phyloP scores from a whole-genome alignment of 2,797 vertebrate genomes.

The Cuculus canorus region DNA sequence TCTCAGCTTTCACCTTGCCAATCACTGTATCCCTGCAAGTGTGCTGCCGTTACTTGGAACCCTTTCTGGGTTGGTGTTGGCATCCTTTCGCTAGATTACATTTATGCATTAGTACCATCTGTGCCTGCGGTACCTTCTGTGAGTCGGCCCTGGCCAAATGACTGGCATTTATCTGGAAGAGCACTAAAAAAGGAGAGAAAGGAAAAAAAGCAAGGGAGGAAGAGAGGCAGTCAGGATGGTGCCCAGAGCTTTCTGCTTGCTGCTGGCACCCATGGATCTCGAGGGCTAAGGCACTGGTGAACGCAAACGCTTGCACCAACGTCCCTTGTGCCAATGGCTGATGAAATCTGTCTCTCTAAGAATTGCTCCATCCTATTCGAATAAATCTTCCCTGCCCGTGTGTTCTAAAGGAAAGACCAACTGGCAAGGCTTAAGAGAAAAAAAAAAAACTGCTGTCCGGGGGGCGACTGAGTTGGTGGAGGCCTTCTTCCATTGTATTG shows the following conservation, averaged over 20 bases:
- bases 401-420: background rate
- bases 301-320: constrained; percentile 80
- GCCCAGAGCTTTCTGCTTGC: constrained; percentile 81
- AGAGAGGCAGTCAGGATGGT: constrained; percentile 54
- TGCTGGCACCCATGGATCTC: constrained; percentile 75
- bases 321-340: background rate
- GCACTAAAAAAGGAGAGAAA: constrained; percentile 9
- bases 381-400: background rate
- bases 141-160: constrained; percentile 90
- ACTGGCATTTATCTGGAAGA: constrained; percentile 95
- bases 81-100: constrained; percentile 96
- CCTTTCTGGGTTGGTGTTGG: constrained; percentile 87
- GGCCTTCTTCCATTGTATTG: background rate
- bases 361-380: constrained; percentile 34
- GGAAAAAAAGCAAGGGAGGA: constrained; percentile 22
- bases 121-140: constrained; percentile 97
- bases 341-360: background rate
- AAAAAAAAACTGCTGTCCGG: background rate
- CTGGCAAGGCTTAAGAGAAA: background rate
- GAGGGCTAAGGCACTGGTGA: constrained; percentile 46
- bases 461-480: background rate
- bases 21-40: constrained; percentile 80
- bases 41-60: constrained; percentile 95
- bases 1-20: constrained; percentile 85
- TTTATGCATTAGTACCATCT: constrained; percentile 99